Evolutionary conservation across 2,113 vertebrate genomes (phyloP), one percentile per base, ranked within the genome.

Genomic region (Emydura subglobosa): DNA sequence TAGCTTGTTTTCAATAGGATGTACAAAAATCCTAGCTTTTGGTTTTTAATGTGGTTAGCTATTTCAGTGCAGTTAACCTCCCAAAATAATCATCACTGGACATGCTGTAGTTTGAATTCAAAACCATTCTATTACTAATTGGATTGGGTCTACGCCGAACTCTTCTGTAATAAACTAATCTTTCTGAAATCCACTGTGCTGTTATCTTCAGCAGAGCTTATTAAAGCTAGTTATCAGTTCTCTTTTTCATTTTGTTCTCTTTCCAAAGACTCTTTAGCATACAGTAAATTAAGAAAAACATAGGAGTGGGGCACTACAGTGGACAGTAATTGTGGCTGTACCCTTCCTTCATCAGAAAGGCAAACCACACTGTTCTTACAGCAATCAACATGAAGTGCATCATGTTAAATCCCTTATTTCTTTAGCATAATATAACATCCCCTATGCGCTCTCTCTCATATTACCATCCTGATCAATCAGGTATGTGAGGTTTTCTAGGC

Each of bases 381-480:
- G 93, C 96, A 94, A 92, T 97, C 93, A 97, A 84, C 92, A 92
- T 0, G 0, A 93, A 93, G 94, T 85, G 81, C 87, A 93, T 83
- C 80, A 49, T 34, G 83, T 96, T 95, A 94, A 95, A 91, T 74
- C 85, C 79, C 49, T 93, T 80, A 80, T 82, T 95, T 96, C 80
- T 96, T 93, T 91, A 88, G 79, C 88, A 90, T 88, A 96, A 92
- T 85, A 91, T 14, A 84, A 93, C 91, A 80, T 83, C 84, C 82
- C 16, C 83, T 83, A 21, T 50, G 57, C 86, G 21, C 83, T 8
- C 90, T 96, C 91, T 98, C 97, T 98, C 97, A 86, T 68, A 95
- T 98, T 98, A 98, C 97, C 95, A 93, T 95, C 95, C 96, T 96
- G 97, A 82, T 94, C 96, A 78, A 11, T 98, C 98, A 98, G 98